phyloP scores from a whole-genome alignment of 2,797 vertebrate genomes.

The Hapalemur alaotrensis region DNA sequence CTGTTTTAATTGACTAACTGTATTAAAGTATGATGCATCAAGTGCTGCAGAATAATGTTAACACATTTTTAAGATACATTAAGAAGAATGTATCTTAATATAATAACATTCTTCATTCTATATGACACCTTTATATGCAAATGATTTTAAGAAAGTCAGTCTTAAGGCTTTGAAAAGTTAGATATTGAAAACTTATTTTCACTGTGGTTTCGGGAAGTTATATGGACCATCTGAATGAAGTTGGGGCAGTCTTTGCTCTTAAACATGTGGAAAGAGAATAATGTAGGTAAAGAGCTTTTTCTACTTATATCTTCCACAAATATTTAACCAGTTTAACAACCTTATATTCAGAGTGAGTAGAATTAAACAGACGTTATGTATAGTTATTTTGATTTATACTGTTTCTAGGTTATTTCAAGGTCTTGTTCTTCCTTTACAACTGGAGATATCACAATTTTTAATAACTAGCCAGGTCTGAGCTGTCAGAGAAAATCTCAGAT shows the following conservation, averaged over 20 bases:
- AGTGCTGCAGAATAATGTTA: neutral
- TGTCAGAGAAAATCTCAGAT: conserved; percentile 50
- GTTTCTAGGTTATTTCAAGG: conserved; percentile 5
- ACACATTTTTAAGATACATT: too few relatives aligned
- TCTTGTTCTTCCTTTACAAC: conserved; percentile 4
- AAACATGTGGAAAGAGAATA: neutral
- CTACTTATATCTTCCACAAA: neutral
- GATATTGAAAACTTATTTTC: neutral
- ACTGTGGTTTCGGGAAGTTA: neutral
- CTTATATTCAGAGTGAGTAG: neutral
- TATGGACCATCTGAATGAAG: neutral
- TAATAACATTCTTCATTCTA: neutral
- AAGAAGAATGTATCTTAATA: neutral
- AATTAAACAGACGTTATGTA: neutral
- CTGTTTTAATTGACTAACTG: neutral
- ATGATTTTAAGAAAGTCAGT: neutral
- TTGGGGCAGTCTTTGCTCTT: neutral
- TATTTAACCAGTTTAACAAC: neutral
- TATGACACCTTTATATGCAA: neutral
- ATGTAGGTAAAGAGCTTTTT: neutral
- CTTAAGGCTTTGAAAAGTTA: neutral
- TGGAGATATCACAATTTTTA: neutral
- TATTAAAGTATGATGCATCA: neutral
- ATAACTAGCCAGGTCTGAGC: neutral
- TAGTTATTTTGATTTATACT: conserved; percentile 16